These are phyloP conservation scores for Phaedon cochleariae DNA, from an alignment of 2,888 invertebrate genomes.

Conservation along the genomic window DNA sequence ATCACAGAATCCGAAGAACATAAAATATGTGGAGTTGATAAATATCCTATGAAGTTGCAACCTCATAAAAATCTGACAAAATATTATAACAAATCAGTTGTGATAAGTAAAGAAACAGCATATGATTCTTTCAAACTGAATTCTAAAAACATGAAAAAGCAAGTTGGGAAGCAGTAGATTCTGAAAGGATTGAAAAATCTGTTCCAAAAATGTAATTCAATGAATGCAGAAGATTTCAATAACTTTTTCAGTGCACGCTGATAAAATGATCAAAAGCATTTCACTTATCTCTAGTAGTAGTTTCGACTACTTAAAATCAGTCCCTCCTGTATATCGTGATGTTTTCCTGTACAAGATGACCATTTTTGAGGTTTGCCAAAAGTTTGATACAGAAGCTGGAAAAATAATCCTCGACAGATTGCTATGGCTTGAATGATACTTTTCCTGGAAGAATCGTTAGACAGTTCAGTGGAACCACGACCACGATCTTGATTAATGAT, in stretches of 20 bases:
- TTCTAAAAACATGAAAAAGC: background rate
- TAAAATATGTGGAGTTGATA: background rate
- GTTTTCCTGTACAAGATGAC: constrained; percentile 8
- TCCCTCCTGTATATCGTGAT: constrained; percentile 2
- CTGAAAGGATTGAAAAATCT: background rate
- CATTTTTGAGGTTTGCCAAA: constrained; percentile 7
- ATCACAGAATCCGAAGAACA: too few species aligned
- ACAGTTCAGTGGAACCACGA: constrained; percentile 5
- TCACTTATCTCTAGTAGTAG: constrained; percentile 6
- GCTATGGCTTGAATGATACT: constrained; percentile 14
- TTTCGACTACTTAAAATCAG: constrained; percentile 8
- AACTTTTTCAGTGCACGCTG: constrained; percentile 10
- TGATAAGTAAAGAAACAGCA: background rate
- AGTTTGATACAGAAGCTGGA: constrained; percentile 2
- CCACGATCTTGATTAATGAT: constrained; percentile 4
- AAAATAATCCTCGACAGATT: constrained; percentile 7
- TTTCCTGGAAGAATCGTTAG: background rate
- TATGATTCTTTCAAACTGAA: constrained; percentile 1
- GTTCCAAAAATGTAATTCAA: background rate
- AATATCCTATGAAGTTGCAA: background rate
- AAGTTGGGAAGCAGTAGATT: background rate
- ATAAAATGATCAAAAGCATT: constrained; percentile 16
- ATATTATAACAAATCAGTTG: constrained; percentile 9
- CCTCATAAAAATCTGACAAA: background rate
- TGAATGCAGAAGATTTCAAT: background rate